Conservation (phyloP, 2,888 invertebrate species). For the Drymonia ruficornis region DNA sequence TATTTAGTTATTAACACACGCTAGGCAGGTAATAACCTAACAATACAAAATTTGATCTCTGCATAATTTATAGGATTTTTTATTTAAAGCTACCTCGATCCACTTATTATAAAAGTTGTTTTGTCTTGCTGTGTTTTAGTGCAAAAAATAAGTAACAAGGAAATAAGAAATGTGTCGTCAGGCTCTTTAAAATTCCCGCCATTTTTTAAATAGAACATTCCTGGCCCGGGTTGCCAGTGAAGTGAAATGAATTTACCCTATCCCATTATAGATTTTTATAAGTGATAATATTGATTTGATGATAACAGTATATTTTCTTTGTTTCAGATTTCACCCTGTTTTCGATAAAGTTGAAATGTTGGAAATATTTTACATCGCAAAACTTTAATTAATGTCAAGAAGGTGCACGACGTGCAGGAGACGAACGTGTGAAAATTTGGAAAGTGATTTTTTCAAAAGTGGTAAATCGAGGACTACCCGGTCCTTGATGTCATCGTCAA, state of each 20-base stretch:
- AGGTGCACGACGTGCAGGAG: slow-evolving; percentile 59
- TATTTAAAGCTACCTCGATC: too few species aligned
- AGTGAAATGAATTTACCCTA: neutral
- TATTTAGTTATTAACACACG: too few species aligned
- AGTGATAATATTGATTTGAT: too few species aligned
- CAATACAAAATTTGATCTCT: too few species aligned
- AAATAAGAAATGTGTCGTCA: too few species aligned
- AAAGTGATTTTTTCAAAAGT: slow-evolving; percentile 76
- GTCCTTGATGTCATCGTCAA: slow-evolving; percentile 84
- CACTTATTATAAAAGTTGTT: too few species aligned
- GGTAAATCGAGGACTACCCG: slow-evolving; percentile 81
- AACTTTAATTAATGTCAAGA: slow-evolving; percentile 81
- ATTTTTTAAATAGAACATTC: neutral
- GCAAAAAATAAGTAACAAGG: too few species aligned
- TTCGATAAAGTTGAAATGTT: slow-evolving; percentile 69
- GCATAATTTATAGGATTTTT: too few species aligned
- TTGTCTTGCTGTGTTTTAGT: too few species aligned
- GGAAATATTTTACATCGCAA: slow-evolving; percentile 53
- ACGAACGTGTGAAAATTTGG: slow-evolving; percentile 59
- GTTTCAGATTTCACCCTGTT: slow-evolving; percentile 67
- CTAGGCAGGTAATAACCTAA: too few species aligned
- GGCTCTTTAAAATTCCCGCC: too few species aligned
- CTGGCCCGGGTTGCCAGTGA: neutral
- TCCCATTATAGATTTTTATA: neutral
- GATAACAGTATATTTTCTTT: slow-evolving; percentile 37